A percentile compares a stretch with the other conserved stretches of the same genome.
phyloP scores from a whole-genome alignment of 2,888 invertebrate genomes.

The Napeogenes inachia region DNA sequence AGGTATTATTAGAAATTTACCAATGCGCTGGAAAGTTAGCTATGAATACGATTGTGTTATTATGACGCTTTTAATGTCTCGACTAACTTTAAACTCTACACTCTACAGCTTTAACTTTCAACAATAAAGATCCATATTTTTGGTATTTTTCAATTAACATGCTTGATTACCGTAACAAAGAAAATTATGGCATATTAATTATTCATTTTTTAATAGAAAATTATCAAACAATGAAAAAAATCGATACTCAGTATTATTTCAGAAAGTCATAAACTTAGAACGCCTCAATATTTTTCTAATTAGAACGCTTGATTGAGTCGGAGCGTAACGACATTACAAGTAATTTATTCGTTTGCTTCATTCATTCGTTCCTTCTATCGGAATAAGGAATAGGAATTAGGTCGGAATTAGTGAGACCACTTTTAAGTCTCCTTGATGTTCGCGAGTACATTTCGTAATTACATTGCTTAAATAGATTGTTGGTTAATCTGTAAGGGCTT shows the following conservation, averaged over 20 bases:
- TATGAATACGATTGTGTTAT: too few species aligned
- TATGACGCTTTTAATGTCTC: too few species aligned
- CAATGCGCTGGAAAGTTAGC: too few species aligned
- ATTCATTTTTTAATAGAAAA: too few species aligned
- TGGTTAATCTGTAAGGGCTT: constrained; percentile 45
- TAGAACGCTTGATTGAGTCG: constrained; percentile 43
- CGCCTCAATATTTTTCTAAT: constrained; percentile 49
- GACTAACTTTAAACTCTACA: too few species aligned
- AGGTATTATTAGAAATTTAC: too few species aligned
- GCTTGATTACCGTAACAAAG: too few species aligned
- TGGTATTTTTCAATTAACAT: too few species aligned
- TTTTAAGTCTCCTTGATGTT: constrained; percentile 37
- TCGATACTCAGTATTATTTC: not conserved
- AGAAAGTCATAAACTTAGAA: not conserved
- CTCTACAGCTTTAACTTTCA: too few species aligned
- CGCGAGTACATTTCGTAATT: constrained; percentile 61
- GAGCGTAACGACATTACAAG: constrained; percentile 42
- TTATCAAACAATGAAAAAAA: not conserved
- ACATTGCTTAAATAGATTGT: constrained; percentile 54
- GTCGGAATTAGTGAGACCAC: constrained; percentile 21
- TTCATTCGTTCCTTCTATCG: constrained; percentile 38
- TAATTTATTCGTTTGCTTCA: constrained; percentile 54
- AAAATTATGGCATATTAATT: too few species aligned
- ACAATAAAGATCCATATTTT: too few species aligned
- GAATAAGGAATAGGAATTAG: constrained; percentile 24